Conservation (phyloP, 2,888 invertebrate species). For the Apamea monoglypha region DNA sequence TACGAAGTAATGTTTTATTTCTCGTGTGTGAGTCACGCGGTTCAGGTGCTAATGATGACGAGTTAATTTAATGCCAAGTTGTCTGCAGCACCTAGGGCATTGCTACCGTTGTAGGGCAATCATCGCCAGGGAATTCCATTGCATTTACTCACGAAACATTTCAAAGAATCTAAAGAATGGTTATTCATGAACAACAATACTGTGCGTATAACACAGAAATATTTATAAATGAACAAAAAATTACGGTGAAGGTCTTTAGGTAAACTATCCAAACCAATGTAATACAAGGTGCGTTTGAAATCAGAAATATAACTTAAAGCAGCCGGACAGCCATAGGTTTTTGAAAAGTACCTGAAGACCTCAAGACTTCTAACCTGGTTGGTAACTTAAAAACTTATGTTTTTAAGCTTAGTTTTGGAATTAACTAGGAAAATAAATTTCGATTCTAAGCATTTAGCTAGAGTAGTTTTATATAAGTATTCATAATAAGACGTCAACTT, state of each 20-base stretch:
- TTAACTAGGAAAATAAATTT: background rate
- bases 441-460: background rate
- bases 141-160: conserved; percentile 27
- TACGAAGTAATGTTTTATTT: conserved; percentile 63
- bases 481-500: background rate
- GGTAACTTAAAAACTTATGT: background rate
- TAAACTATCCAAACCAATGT: background rate
- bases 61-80: conserved; percentile 68
- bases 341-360: background rate
- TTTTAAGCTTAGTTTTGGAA: background rate
- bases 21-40: conserved; percentile 72
- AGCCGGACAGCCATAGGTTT: background rate
- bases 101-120: conserved; percentile 38
- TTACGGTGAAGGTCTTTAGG: background rate
- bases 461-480: background rate
- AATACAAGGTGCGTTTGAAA: background rate
- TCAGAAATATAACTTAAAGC: background rate
- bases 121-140: conserved; percentile 23
- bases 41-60: conserved; percentile 76
- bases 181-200: background rate
- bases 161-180: background rate
- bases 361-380: background rate
- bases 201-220: conserved; percentile 3
- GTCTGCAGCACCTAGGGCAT: conserved; percentile 49
- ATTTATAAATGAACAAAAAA: background rate